Base-by-base conservation (phyloP, 2,113 vertebrate genomes). In the Aspidoscelis tigris region DNA sequence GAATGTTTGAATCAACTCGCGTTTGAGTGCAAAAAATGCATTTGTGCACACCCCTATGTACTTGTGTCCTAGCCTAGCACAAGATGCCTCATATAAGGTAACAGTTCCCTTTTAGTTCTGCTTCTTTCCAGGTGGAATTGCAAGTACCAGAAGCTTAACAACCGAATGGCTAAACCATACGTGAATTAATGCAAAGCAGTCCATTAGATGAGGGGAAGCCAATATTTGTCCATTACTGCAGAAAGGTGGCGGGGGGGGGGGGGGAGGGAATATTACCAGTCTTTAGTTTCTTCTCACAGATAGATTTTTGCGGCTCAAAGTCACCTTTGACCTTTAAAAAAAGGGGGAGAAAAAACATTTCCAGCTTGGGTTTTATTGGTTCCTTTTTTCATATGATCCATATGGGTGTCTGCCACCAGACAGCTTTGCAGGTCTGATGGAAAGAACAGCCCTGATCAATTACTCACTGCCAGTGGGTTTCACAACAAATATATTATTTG, bases 221-320 rank as follows among this genome's bases (percentile, higher is more conserved):
- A 50, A 41, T 88, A 68, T 73, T 87, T 91, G 72, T 86, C 66
- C 22, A 1, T 78, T 83, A 69, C 64, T 89, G 39, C 74, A 81
- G 43, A 87, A 87, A 92, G 87, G 82, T 89, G 89, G n/a, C n/a
- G n/a, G n/a, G n/a, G n/a, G n/a, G n/a, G n/a, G n/a, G n/a, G 66
- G 33, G 91, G 90, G 89, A 88, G 9, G 90, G 80, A 92, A 84
- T 61, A 86, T 90, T 87, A 89, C 91, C 84, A 44, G 85, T 91
- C 89, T 94, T 93, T 93, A 92, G 90, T 93, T 94, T 94, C 93
- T 77, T 33, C 72, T 72, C 92, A 93, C 86, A 84, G 90, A 94
- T 89, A 92, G 95, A 82, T 82, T 89, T 90, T 94, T 64, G 22
- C 90, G 93, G 90, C 88, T 82, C 92, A 92, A 91, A 85, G 84